Base-by-base conservation (phyloP, 2,113 vertebrate genomes). In the Progne subis region DNA sequence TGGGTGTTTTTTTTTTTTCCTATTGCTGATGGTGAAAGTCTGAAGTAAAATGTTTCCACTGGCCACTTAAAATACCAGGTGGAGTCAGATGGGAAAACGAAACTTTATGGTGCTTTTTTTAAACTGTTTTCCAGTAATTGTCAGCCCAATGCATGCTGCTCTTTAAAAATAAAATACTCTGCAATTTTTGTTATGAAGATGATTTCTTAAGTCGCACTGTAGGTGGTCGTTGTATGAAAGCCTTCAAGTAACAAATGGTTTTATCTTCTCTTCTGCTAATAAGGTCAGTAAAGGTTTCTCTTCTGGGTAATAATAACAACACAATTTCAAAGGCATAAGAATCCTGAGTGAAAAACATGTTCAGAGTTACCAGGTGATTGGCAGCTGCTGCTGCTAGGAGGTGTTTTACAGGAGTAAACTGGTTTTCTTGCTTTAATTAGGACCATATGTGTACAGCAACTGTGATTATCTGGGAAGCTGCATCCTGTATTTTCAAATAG, bases 391-490 rank as follows among this genome's bases (percentile, higher is more conserved):
- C 79, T 71, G 49, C 50, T 72, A 6, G 18, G 43, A 53, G 5
- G 34, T 64, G 32, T 79, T 96, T 56, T 20, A 64, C 64, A 61
- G 88, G 64, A 89, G 57, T 67, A 86, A 95, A 64, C 31, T 60
- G 69, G 17, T 32, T 83, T 93, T 88, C 29, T 61, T 76, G 49
- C 60, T 94, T 93, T 95, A 76, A 88, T 90, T 94, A 65, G 59
- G 47, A 28, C 32, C 26, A 4, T 53, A 16, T 69, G 55, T 69
- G 50, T 87, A 6, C 29, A 67, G 67, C 29, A 39, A 0, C 78
- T 80, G 49, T n/a, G 65, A 34, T 68, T 50, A 29, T 50, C 57
- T 87, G 87, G 61, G 63, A 46, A 50, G 67, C 77, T 46, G 28
- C 64, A 44, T 79, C 59, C 65, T 82, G n/a, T 32, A 17, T 74